A percentile compares a stretch with the other conserved stretches of the same genome.
These are phyloP conservation scores for Zalophus californianus DNA, from an alignment of 2,797 vertebrate genomes.

Conservation along the genomic window DNA sequence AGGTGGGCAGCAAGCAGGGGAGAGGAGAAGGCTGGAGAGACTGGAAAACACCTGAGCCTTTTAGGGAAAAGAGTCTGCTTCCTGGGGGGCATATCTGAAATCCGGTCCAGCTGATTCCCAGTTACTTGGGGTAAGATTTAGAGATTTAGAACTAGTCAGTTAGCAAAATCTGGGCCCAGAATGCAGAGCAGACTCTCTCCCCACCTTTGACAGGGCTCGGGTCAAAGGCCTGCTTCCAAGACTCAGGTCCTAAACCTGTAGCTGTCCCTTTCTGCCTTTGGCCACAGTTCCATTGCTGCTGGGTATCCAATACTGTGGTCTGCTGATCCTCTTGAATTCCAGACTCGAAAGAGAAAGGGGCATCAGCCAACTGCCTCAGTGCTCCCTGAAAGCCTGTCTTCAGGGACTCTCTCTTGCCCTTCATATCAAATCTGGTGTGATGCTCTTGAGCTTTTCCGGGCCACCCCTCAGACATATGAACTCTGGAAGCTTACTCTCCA, in stretches of 20 bases:
- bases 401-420: background rate
- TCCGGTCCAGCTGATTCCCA: background rate
- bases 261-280: background rate
- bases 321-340: background rate
- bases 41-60: background rate
- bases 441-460: background rate
- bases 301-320: background rate
- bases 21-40: background rate
- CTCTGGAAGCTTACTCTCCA: background rate
- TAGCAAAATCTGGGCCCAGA: slow-evolving; percentile 29
- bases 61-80: background rate
- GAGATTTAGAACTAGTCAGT: background rate
- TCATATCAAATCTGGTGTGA: background rate
- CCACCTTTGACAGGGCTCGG: background rate
- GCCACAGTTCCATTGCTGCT: background rate
- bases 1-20: background rate
- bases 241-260: background rate
- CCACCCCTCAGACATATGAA: background rate
- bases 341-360: background rate
- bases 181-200: background rate
- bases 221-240: background rate
- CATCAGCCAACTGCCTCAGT: accelerated
- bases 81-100: background rate
- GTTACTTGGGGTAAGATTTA: background rate
- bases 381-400: background rate